Base-by-base conservation (phyloP, 2,113 vertebrate genomes). In the Haplochromis burtoni region DNA sequence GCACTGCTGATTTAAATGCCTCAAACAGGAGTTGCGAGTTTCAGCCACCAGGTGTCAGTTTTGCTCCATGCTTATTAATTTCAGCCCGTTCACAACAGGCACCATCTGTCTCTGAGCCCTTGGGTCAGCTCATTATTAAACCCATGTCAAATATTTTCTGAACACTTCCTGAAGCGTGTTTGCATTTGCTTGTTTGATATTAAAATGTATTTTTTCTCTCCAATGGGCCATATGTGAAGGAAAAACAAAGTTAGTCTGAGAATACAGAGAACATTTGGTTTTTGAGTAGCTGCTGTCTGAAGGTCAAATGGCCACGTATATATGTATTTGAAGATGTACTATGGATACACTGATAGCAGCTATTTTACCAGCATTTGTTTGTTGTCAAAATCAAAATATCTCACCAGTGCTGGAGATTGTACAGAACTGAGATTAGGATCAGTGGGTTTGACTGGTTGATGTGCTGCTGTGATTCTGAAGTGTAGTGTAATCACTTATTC, bases 1-100 rank as follows among this genome's bases (percentile, higher is more conserved):
- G 21, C 0, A 1, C 68, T 76, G 17, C 10, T 40, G 10, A 24
- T 73, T n/a, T 51, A 10, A 21, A 24, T 4, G 24, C 19, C 4
- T 59, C 24, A 16, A 21, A 6, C 14, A 5, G 82, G 2, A 87
- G 87, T 86, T 80, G 13, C 31, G 21, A 2, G 9, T 5, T 3
- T 2, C 11, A 19, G 55, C 94, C 94, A 92, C 89, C 21, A 92
- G 93, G 86, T 91, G 95, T 88, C 95, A 91, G 57, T 88, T 2
- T 79, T 16, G 80, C 80, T 83, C 86, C 76, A 26, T 68, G 55
- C 42, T 40, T 55, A 7, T 42, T 33, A 21, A 45, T 33, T 68
- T n/a, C 11, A 17, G 73, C 5, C 21, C 10, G 8, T 29, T 76
- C 8, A 24, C 29, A 53, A 13, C 54, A 55, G 68, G 11, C 21